phyloP scores from a whole-genome alignment of 2,888 invertebrate genomes.

The Callosobruchus maculatus region DNA sequence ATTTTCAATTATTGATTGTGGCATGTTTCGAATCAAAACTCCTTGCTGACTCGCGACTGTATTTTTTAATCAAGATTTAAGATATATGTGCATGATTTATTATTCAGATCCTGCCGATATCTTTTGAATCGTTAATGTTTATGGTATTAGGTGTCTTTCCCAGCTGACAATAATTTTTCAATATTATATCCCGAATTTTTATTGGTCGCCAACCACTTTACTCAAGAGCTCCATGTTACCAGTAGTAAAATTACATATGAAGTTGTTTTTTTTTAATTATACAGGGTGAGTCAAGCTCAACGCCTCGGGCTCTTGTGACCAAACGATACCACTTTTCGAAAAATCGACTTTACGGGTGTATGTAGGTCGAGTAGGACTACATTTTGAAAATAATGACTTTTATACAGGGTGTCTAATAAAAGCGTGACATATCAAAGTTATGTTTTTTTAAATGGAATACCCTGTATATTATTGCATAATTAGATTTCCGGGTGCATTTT shows the following conservation, averaged over 20 bases:
- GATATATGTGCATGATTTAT: neutral
- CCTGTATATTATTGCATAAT: too few relatives aligned
- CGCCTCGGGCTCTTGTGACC: too few relatives aligned
- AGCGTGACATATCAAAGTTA: too few relatives aligned
- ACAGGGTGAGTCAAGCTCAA: too few relatives aligned
- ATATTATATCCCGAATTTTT: neutral
- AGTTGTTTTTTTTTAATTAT: neutral
- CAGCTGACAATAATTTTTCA: slow-evolving; percentile 1
- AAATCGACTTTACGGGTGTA: too few relatives aligned
- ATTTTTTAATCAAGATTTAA: neutral
- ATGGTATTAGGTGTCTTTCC: neutral
- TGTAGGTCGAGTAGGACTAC: too few relatives aligned
- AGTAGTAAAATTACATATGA: neutral
- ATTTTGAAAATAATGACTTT: too few relatives aligned
- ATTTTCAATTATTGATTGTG: neutral
- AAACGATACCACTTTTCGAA: too few relatives aligned
- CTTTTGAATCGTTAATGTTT: neutral
- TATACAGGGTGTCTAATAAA: too few relatives aligned
- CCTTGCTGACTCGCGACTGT: neutral
- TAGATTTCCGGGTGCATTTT: too few relatives aligned
- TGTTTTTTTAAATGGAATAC: too few relatives aligned
- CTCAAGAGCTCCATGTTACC: neutral
- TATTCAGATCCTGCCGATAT: neutral
- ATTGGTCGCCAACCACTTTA: neutral
- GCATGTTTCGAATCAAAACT: neutral